phyloP scores from a whole-genome alignment of 2,888 invertebrate genomes.

The Xylophagus ater region DNA sequence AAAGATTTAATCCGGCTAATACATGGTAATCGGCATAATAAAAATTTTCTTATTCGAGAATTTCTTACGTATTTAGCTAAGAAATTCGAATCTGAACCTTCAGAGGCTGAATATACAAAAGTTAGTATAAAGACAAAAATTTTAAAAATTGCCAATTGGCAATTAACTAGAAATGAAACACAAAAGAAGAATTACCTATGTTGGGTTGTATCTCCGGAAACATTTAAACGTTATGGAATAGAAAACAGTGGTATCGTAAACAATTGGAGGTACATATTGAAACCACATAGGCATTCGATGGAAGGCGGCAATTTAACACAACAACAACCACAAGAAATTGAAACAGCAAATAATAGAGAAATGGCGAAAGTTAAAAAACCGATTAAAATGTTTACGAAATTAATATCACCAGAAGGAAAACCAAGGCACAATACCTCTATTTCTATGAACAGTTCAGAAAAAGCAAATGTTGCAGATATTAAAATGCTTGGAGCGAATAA shows the following conservation, averaged over 20 bases:
- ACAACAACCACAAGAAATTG: constrained; percentile 1
- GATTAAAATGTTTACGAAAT: constrained; percentile 19
- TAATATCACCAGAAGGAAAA: no score
- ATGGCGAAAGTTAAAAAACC: constrained; percentile 13
- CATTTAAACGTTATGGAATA: constrained; percentile 44
- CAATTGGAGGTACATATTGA: constrained; percentile 44
- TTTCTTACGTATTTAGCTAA: constrained; percentile 48
- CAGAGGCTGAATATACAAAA: constrained; percentile 36
- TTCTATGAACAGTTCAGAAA: no score
- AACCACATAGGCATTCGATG: constrained; percentile 23
- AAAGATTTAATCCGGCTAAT: constrained; percentile 52
- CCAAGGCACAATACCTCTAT: no score
- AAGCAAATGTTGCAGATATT: constrained; percentile 14
- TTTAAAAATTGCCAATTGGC: constrained; percentile 50
- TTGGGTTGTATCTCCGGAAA: constrained; percentile 52
- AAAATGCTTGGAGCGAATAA: not conserved
- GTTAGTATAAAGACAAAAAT: constrained; percentile 43
- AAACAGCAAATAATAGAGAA: constrained; percentile 9
- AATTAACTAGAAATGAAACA: constrained; percentile 40
- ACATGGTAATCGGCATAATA: constrained; percentile 53
- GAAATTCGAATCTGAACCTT: constrained; percentile 28
- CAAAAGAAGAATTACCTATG: constrained; percentile 46
- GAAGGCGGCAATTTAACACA: not conserved
- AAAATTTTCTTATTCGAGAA: constrained; percentile 48
- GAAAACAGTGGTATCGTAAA: constrained; percentile 44